phyloP scores from a whole-genome alignment of 2,113 vertebrate genomes.

The Euleptes europaea region DNA sequence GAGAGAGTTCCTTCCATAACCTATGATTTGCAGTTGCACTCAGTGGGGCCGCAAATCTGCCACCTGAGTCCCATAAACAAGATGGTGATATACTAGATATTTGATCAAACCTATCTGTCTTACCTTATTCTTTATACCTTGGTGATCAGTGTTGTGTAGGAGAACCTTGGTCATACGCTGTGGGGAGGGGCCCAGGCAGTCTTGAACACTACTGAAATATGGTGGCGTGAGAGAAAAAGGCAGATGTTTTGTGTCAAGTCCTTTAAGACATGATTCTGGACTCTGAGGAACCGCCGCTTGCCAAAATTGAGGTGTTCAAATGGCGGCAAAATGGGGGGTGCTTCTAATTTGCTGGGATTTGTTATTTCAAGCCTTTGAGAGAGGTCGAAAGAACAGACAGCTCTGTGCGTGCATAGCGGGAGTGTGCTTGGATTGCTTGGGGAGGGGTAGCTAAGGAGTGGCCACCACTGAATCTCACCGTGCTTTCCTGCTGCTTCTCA shows the following conservation, averaged over 20 bases:
- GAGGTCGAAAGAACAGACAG: too few species aligned
- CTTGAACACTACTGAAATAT: constrained; percentile 18
- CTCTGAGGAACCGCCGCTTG: neutral
- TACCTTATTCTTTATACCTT: constrained; percentile 8
- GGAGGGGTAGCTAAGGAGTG: too few species aligned
- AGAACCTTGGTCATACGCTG: neutral
- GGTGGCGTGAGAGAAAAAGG: neutral
- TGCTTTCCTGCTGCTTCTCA: too few species aligned
- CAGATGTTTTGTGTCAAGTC: constrained; percentile 3
- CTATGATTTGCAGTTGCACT: constrained; percentile 7
- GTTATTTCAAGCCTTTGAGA: neutral
- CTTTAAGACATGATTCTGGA: neutral
- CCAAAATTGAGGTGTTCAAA: neutral
- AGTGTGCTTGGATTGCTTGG: too few species aligned
- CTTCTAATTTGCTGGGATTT: constrained; percentile 16
- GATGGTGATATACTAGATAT: neutral
- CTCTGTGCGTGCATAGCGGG: too few species aligned
- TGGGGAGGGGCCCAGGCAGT: neutral
- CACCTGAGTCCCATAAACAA: constrained; percentile 14
- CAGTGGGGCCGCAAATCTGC: constrained; percentile 7
- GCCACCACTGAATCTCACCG: too few species aligned
- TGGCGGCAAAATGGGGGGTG: neutral
- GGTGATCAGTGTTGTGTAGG: neutral
- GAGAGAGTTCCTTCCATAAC: neutral
- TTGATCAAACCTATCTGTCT: constrained; percentile 12